A percentile compares a stretch with the other conserved stretches of the same genome.
Conservation (phyloP, 2,113 vertebrate species). For the Marcusenius ussheri region DNA sequence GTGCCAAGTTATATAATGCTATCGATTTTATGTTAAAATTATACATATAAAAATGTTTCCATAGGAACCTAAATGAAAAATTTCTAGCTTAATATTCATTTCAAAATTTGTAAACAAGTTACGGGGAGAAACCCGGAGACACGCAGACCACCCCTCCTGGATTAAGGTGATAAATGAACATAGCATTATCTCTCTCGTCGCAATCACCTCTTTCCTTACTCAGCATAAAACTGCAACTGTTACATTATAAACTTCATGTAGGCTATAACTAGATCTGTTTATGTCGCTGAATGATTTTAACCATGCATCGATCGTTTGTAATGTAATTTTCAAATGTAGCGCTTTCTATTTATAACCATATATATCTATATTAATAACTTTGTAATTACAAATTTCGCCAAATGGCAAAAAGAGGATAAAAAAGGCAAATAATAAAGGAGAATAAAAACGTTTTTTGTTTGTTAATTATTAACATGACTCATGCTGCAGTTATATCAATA, state of each 20-base stretch:
- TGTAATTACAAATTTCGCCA: neutral
- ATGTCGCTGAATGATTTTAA: neutral
- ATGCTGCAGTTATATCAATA: neutral
- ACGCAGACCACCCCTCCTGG: slow-evolving; percentile 42
- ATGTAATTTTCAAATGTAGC: neutral
- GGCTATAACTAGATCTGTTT: neutral
- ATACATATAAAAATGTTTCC: neutral
- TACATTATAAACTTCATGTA: neutral
- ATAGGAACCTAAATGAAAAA: neutral
- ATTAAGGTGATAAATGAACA: slow-evolving; percentile 41
- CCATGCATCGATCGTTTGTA: neutral
- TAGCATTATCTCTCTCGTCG: slow-evolving; percentile 25
- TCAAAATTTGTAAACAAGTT: neutral
- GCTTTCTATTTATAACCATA: neutral
- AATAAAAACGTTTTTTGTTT: neutral
- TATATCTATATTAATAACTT: neutral
- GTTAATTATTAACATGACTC: neutral
- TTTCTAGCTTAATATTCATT: neutral
- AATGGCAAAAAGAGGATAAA: neutral
- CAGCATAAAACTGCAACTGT: neutral
- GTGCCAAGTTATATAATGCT: neutral
- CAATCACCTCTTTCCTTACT: neutral
- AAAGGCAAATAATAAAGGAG: slow-evolving; percentile 18
- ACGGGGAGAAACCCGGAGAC: neutral
- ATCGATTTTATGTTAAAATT: neutral